phyloP scores from a whole-genome alignment of 1,140 invertebrate genomes.

The Cydia amplana region DNA sequence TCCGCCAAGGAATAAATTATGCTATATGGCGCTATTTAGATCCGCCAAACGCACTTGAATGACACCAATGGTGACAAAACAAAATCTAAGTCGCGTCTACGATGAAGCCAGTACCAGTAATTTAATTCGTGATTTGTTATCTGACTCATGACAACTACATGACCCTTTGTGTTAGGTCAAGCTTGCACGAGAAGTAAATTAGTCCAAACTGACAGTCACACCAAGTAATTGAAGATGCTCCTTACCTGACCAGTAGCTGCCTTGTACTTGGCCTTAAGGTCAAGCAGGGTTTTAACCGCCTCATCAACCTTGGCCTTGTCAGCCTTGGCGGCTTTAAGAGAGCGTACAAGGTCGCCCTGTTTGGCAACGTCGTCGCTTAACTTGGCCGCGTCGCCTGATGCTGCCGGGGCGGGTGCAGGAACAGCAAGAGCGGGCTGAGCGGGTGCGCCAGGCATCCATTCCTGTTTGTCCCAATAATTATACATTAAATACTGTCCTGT shows the following conservation, averaged over 20 bases:
- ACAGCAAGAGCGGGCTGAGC: no score
- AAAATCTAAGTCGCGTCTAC: no score
- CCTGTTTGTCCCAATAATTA: slow-evolving; percentile 38
- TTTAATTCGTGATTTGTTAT: no score
- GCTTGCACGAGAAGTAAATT: no score
- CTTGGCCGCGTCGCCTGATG: slow-evolving; percentile 39
- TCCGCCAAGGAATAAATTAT: no score
- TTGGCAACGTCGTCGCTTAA: slow-evolving; percentile 73
- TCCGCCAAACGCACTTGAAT: no score
- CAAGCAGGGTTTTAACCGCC: slow-evolving; percentile 86
- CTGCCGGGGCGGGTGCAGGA: slow-evolving; percentile 33
- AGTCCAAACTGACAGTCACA: no score
- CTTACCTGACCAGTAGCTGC: slow-evolving; percentile 81
- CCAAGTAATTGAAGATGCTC: not conserved
- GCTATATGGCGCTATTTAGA: no score
- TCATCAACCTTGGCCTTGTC: slow-evolving; percentile 80
- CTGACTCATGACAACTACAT: no score
- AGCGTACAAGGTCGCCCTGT: slow-evolving; percentile 86
- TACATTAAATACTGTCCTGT: no score
- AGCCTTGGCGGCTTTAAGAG: slow-evolving; percentile 84
- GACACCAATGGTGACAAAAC: no score
- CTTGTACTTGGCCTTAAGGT: slow-evolving; percentile 90
- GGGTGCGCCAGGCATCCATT: slow-evolving; percentile 50
- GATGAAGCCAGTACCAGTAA: no score
- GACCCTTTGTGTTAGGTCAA: not conserved